Evolutionary conservation across 2,888 invertebrate genomes (phyloP), one percentile per base, ranked within the genome.

Genomic region (Amblyjoppa proteus): DNA sequence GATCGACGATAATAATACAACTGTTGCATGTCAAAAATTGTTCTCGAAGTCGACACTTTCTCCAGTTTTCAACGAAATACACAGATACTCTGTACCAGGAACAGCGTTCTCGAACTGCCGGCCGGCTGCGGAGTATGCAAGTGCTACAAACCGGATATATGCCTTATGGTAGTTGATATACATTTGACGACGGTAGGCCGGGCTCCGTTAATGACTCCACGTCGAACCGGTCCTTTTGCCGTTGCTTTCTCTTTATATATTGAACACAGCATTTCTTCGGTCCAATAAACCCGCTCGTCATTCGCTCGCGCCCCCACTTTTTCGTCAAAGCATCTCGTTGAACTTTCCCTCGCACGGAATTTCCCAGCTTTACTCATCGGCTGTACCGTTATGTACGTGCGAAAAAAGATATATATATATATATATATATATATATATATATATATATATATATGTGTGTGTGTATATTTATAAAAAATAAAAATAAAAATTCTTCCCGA

Each of bases 271-370:
- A 25, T 38, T 28, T 20, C 51, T 45, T 38, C 77, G 49, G 34
- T 38, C 41, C 56, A 73, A 71, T 71, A 71, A 16, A 28, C 76
- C 66, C 73, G 58, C 11, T 73, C 61, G 58, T 58, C 66, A 53
- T 78, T 68, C 64, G 31, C 64, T 25, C 45, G 45, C 81, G 34
- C 51, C 73, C 34, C 68, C 68, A 66, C 75, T 66, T 45, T 79
- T 53, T 20, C 49, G 45, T 20, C 53, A 31, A 13, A 28, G 51
- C 58, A 16, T 66, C 64, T 71, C 69, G 76, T 76, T 73, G 76
- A 79, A 83, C 85, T 87, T 87, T 87, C 87, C 85, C 79, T 81
- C 79, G 34, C 77, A 66, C 25, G 69, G 56, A 31, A 69, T 81
- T 69, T 69, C 53, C 64, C 68, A 51, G 16, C 38, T 68, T 53